Evolutionary conservation across 2,113 vertebrate genomes (phyloP).

Genomic region (Pteruthius melanotis): DNA sequence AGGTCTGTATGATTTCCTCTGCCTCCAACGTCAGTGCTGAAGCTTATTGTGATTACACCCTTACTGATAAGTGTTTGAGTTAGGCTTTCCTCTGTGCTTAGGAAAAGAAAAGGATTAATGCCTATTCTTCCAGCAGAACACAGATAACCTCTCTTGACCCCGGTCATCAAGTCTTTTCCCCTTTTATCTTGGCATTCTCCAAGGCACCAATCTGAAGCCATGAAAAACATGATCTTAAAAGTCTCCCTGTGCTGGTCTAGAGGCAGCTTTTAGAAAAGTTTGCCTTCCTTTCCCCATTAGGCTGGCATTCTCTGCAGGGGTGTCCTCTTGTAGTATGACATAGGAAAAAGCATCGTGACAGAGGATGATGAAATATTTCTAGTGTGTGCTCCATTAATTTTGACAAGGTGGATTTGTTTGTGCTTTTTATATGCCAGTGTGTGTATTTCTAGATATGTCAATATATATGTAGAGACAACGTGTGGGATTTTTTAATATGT

Average conservation of each 20-base stretch:
- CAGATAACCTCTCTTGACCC: neutral
- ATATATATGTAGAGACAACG: constrained; percentile 18
- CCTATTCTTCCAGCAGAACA: neutral
- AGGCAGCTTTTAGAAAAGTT: neutral
- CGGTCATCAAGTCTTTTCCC: neutral
- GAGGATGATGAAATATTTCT: constrained; percentile 7
- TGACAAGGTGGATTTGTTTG: constrained; percentile 37
- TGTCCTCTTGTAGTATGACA: neutral
- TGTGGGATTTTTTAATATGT: constrained; percentile 12
- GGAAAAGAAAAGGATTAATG: neutral
- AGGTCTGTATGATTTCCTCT: neutral
- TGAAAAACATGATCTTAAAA: neutral
- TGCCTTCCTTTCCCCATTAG: neutral
- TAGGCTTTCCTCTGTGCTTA: neutral
- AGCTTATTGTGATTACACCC: neutral
- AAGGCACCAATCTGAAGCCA: neutral
- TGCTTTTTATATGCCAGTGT: neutral
- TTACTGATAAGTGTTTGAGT: neutral
- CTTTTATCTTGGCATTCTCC: neutral
- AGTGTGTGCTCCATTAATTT: neutral
- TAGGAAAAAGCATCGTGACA: neutral
- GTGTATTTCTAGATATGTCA: constrained; percentile 16
- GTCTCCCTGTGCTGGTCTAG: neutral
- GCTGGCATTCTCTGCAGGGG: neutral
- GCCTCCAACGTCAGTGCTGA: neutral